These are phyloP conservation scores for Dascillus cervinus DNA, from an alignment of 2,888 invertebrate species.

Conservation along the genomic window DNA sequence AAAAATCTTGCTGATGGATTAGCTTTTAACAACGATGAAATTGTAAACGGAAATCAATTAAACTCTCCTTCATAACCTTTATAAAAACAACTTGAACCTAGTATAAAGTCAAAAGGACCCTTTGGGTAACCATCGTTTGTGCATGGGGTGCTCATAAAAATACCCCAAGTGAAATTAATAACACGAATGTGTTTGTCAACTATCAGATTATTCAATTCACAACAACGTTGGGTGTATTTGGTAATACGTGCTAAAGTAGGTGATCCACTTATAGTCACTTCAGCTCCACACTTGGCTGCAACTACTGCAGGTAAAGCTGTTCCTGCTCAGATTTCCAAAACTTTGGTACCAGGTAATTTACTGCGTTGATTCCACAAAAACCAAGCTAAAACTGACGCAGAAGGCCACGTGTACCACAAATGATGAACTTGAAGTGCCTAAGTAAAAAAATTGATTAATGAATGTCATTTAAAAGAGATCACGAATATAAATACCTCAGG, in stretches of 20 bases:
- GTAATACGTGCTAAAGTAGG: slow-evolving; percentile 72
- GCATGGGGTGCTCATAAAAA: slow-evolving; percentile 67
- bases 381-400: slow-evolving; percentile 87
- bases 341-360: slow-evolving; percentile 50
- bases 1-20: slow-evolving; percentile 77
- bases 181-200: slow-evolving; percentile 65
- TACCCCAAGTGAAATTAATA: slow-evolving; percentile 85
- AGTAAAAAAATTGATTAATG: slow-evolving; percentile 17
- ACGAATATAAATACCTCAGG: slow-evolving; percentile 60
- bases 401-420: slow-evolving; percentile 95
- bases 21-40: slow-evolving; percentile 75
- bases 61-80: slow-evolving; percentile 87
- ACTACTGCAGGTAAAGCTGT: slow-evolving; percentile 81
- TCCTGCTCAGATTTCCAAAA: slow-evolving; percentile 86
- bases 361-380: slow-evolving; percentile 66
- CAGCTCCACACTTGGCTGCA: slow-evolving; percentile 88
- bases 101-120: slow-evolving; percentile 69
- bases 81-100: slow-evolving; percentile 94
- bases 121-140: too few relatives aligned
- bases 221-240: slow-evolving; percentile 70
- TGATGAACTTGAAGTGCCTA: slow-evolving; percentile 79
- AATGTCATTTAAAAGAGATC: slow-evolving; percentile 1
- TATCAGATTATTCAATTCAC: slow-evolving; percentile 70
- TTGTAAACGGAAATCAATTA: slow-evolving; percentile 85
- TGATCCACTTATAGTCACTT: slow-evolving; percentile 78